A percentile compares a stretch with the other conserved stretches of the same genome.
Evolutionary conservation across 1,140 invertebrate species (phyloP).

Genomic region (Schmidtea mediterranea): DNA sequence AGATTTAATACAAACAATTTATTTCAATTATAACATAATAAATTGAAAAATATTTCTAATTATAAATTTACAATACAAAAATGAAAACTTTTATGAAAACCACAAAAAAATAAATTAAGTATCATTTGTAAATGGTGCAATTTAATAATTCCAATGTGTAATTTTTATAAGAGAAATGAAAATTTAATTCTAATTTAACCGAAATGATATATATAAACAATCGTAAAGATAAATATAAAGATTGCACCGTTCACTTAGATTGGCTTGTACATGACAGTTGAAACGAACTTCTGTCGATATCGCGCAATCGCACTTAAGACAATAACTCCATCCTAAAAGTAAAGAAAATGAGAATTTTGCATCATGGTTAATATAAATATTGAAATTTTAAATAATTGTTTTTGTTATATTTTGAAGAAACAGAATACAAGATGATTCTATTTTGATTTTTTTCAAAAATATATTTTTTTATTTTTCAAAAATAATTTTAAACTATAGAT

Average conservation of each 20-base stretch:
- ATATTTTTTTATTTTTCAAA: too few relatives aligned
- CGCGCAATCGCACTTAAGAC: conserved; percentile 82
- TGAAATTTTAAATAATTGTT: too few relatives aligned
- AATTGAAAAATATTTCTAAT: conserved; percentile 4
- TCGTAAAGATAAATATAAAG: neutral
- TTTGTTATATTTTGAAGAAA: too few relatives aligned
- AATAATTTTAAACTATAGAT: too few relatives aligned
- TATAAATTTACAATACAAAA: neutral
- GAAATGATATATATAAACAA: neutral
- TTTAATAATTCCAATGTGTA: conserved; percentile 2
- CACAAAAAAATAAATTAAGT: too few relatives aligned
- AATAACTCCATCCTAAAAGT: conserved; percentile 65
- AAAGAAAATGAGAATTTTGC: too few relatives aligned
- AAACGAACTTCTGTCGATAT: conserved; percentile 95
- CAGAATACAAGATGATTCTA: too few relatives aligned
- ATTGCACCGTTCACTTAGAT: conserved; percentile 35
- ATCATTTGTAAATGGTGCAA: too few relatives aligned
- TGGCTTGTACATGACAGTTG: conserved; percentile 89
- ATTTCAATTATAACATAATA: conserved; percentile 6
- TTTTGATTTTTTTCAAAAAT: too few relatives aligned
- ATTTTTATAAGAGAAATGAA: conserved; percentile 3
- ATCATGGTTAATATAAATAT: too few relatives aligned
- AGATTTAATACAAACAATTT: conserved; percentile 5
- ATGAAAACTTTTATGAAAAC: neutral
- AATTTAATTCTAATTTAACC: neutral